Evolutionary conservation across 2,888 invertebrate species (phyloP).

Genomic region (Hetaerina titia): DNA sequence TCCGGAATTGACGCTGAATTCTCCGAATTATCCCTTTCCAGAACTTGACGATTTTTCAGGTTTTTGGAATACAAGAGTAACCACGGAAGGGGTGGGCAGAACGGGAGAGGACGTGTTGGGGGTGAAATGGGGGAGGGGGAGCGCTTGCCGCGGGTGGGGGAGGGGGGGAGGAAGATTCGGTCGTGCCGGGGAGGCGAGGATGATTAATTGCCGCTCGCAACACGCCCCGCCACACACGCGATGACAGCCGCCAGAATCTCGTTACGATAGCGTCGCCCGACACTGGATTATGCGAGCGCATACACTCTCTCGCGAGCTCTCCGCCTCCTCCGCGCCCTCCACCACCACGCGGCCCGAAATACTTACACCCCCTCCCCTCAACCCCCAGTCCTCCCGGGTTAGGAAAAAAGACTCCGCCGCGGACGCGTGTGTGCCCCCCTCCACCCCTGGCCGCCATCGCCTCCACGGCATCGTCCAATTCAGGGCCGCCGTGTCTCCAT

Average conservation of each 20-base stretch:
- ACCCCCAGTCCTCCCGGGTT: neutral
- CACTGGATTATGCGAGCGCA: neutral
- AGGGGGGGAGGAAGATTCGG: neutral
- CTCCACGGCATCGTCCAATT: no score
- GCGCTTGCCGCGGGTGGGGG: neutral
- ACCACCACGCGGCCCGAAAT: neutral
- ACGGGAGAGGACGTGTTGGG: no score
- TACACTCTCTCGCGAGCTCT: neutral
- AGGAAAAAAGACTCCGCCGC: neutral
- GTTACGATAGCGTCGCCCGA: conserved; percentile 7
- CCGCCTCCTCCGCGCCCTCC: neutral
- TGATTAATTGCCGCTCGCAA: conserved; percentile 41
- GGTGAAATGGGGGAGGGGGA: neutral
- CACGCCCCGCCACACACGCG: neutral
- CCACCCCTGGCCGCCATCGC: no score
- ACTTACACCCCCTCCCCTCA: neutral
- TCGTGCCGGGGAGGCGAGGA: neutral
- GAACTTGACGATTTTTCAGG: no score
- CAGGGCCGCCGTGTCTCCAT: neutral
- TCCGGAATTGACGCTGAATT: no score
- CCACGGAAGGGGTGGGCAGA: no score
- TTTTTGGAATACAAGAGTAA: no score
- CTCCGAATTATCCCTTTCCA: no score
- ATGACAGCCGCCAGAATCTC: conserved; percentile 56
- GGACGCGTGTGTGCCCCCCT: neutral